Conservation (phyloP, 2,888 invertebrate species). For the Pollenia angustigena region DNA sequence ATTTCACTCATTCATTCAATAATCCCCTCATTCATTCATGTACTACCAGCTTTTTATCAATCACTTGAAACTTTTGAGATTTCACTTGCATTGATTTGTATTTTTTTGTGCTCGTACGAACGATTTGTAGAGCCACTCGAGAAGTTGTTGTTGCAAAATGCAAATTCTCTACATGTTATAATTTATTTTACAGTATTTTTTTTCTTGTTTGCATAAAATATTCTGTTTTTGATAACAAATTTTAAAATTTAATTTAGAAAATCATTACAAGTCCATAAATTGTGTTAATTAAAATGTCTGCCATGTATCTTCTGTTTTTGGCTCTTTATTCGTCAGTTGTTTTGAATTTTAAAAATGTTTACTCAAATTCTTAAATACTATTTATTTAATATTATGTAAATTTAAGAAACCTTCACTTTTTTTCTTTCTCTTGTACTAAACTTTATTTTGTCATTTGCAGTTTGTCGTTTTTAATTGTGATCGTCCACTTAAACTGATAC, state of each 20-base stretch:
- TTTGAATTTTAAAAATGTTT: no score
- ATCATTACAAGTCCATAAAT: no score
- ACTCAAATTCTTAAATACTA: no score
- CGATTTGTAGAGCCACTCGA: conserved; percentile 9
- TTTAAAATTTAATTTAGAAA: no score
- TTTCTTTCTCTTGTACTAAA: neutral
- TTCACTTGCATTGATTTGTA: conserved; percentile 7
- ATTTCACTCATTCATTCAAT: neutral
- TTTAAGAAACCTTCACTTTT: neutral
- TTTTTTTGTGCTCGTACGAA: neutral
- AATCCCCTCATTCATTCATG: neutral
- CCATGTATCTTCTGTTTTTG: no score
- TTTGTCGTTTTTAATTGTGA: neutral
- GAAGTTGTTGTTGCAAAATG: neutral
- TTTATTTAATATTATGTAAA: neutral
- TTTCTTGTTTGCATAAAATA: neutral
- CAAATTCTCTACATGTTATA: neutral
- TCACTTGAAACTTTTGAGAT: conserved; percentile 7
- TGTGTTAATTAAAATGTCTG: no score
- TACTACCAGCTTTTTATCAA: conserved; percentile 8
- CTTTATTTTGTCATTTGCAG: neutral
- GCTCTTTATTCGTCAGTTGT: no score
- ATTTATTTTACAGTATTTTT: neutral
- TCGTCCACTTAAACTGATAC: neutral
- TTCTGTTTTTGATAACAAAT: neutral